Conservation (phyloP, 2,797 vertebrate genomes). For the Sylvilagus floridanus region DNA sequence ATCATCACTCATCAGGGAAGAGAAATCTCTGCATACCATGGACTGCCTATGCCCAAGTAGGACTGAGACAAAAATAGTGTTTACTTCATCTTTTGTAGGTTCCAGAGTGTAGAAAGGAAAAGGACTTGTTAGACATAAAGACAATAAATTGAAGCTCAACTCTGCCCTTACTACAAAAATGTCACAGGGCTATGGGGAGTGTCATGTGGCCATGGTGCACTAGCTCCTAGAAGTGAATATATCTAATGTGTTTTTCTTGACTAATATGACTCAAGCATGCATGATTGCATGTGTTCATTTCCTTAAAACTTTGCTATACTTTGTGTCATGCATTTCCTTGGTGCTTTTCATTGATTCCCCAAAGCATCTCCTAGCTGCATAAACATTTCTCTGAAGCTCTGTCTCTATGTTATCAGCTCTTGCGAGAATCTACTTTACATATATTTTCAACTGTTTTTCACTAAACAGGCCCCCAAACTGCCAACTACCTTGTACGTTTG, state of each 20-base stretch:
- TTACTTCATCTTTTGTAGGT: not conserved
- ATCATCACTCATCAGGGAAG: not conserved
- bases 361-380: not conserved
- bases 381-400: not conserved
- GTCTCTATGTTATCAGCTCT: not conserved
- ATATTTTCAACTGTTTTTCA: not conserved
- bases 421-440: not conserved
- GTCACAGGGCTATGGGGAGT: not conserved
- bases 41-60: not conserved
- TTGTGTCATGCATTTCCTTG: not conserved
- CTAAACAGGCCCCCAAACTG: not conserved
- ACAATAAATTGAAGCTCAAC: not conserved
- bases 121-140: not conserved
- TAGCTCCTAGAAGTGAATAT: not conserved
- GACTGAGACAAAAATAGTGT: not conserved
- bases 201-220: rapidly evolving
- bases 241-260: constrained; percentile 45
- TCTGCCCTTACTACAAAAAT: not conserved
- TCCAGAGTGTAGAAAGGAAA: not conserved
- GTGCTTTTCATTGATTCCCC: not conserved
- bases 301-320: constrained; percentile 26
- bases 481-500: not conserved
- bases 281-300: constrained; percentile 21
- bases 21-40: not conserved
- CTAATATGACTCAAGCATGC: not conserved